Evolutionary conservation across 2,888 invertebrate genomes (phyloP).

Genomic region (Drosophila aldrichi): DNA sequence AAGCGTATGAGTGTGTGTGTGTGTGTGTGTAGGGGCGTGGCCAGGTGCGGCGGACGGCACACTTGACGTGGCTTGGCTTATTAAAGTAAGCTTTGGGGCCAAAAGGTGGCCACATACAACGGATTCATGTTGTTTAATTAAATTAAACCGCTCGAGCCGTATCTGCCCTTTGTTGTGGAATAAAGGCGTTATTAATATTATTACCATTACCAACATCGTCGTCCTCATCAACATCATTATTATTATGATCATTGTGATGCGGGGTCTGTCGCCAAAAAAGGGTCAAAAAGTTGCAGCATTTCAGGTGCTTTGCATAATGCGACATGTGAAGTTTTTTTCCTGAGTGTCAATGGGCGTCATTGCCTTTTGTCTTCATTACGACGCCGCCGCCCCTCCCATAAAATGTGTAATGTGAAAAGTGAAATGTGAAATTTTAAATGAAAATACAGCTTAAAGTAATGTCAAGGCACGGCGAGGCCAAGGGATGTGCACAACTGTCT

Average conservation of each 20-base stretch:
- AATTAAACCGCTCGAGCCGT: constrained; percentile 71
- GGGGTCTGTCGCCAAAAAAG: constrained; percentile 31
- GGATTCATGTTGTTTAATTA: constrained; percentile 81
- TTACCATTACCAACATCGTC: constrained; percentile 48
- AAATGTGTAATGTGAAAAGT: constrained; percentile 31
- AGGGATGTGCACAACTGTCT: constrained; percentile 46
- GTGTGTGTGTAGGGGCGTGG: background rate
- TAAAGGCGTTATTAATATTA: constrained; percentile 80
- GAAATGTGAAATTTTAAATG: constrained; percentile 43
- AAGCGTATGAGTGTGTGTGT: background rate
- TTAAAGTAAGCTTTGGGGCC: constrained; percentile 59
- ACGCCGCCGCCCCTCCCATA: constrained; percentile 2
- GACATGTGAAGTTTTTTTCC: constrained; percentile 68
- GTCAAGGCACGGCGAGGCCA: constrained; percentile 12
- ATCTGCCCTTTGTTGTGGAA: constrained; percentile 65
- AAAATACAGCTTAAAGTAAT: constrained; percentile 50
- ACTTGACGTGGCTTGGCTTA: constrained; percentile 56
- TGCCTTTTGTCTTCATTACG: constrained; percentile 63
- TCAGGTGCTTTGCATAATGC: constrained; percentile 74
- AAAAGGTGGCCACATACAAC: constrained; percentile 73
- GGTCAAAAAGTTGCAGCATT: constrained; percentile 52
- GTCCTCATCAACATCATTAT: constrained; percentile 15
- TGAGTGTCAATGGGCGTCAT: constrained; percentile 61
- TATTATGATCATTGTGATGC: constrained; percentile 30
- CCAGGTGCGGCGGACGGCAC: background rate